Base-by-base conservation (phyloP, 2,797 vertebrate species). In the Sylvia borin region DNA sequence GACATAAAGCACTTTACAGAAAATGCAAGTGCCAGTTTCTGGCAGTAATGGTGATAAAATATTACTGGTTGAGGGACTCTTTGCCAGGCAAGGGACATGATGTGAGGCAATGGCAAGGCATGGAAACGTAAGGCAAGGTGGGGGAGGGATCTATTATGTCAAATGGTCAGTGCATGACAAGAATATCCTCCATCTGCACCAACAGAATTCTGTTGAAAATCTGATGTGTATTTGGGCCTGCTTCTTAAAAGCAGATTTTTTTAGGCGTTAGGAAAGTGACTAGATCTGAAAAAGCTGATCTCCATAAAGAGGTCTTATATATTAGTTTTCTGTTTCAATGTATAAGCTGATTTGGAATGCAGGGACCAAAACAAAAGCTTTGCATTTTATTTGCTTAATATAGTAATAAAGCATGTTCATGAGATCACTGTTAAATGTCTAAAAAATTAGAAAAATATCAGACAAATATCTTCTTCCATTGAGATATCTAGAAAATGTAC, bases 41-140 rank as follows among this genome's bases (percentile, higher is more conserved):
- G 48, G 24, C 45, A 78, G 50, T 31, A 85, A 54, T 11, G 24
- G 29, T 16, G 21, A 64, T 48, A 36, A 60, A 60, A 68, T 34
- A 2, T 48, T 51, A 27, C 13, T 20, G n/a, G 12, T 12, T 75
- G 34, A 67, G 27, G n/a, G 22, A 42, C 24, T 57, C 16, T 36
- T 26, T 88, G 18, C 36, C 51, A 25, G 31, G 21, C 24, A 83
- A 67, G 25, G 7, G 22, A 57, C 0, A 0, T 31, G 26, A 55
- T 29, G 2, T 26, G 43, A 58, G 0, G 4, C 2, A 3, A n/a
- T 12, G 11, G 29, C 21, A 62, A n/a, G 25, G 19, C 31, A 22
- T 48, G 34, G 24, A 38, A 64, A 31, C 2, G 6, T 8, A 57
- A n/a, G 32, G 29, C 34, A 54, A 21, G 10, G 5, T 45, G 29